Base-by-base conservation (phyloP, 2,888 invertebrate genomes). In the Calameuta idolon region DNA sequence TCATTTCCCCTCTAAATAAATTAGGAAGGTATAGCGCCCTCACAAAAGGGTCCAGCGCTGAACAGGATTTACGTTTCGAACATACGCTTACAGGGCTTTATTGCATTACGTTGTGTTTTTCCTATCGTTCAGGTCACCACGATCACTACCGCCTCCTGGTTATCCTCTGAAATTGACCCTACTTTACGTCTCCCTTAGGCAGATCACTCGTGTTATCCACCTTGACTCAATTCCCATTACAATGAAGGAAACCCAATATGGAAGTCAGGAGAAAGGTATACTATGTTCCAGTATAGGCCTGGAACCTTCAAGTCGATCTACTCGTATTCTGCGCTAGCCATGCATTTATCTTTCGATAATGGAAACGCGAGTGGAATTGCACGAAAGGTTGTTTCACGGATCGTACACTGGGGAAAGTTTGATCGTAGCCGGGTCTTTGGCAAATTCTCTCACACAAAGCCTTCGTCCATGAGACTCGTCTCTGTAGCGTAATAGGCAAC, bases 31-130 rank as follows among this genome's bases (percentile, higher is more conserved):
- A 78, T 76, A 79, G 80, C 55, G 74, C 79, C 74, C 75, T 69
- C 30, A 31, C 69, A 75, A 79, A 55, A 79, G 75, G 77, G 77
- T 79, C 79, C 79, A 35, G 23, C 74, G 74, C 74, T 34, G 74
- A 74, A 74, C 74, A 30, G 35, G 74, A 74, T 74, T 74, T 74
- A 74, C 35, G 82, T 83, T 85, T 83, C 82, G 82, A 81, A 80
- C 77, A 74, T 71, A 71, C 71, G 34, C 33, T 33, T 71, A 84
- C 83, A 77, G 73, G 78, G 80, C 85, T 90, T 90, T 89, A 89
- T 90, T 88, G 87, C 89, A 89, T 90, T 90, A 89, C 86, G 80
- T 84, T 77, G 83, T 83, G 82, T 88, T 89, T 90, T 88, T 89
- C 87, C 85, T 81, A 81, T 74, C 76, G 71, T 34, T 12, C 33